These are phyloP conservation scores for Hipposideros larvatus DNA, from an alignment of 2,797 vertebrate genomes.

Conservation along the genomic window DNA sequence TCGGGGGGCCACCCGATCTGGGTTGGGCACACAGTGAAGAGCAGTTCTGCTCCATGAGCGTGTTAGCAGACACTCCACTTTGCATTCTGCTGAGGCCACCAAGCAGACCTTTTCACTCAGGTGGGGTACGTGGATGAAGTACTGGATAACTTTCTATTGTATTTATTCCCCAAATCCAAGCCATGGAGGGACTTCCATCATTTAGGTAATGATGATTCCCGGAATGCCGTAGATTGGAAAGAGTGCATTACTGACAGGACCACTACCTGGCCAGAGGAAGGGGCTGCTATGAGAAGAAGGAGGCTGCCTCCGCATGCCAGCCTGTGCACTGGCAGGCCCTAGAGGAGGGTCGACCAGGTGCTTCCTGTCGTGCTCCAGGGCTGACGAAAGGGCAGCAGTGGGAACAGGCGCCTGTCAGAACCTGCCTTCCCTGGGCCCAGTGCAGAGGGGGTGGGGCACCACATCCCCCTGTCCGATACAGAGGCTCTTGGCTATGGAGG, in stretches of 20 bases:
- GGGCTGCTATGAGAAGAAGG: not conserved
- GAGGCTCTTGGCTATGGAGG: not conserved
- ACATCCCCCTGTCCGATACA: not conserved
- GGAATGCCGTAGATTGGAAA: not conserved
- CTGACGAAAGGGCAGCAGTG: not conserved
- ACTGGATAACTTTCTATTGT: not conserved
- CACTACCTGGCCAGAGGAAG: not conserved
- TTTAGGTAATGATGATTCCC: not conserved
- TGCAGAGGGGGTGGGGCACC: not conserved
- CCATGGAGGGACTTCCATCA: no score
- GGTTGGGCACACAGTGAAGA: fast-evolving
- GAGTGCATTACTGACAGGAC: not conserved
- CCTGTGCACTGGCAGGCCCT: not conserved
- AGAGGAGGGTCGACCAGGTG: not conserved
- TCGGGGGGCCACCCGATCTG: fast-evolving
- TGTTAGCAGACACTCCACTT: fast-evolving
- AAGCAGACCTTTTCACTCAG: fast-evolving
- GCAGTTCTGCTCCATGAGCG: fast-evolving
- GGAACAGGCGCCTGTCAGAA: no score
- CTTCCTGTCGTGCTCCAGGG: not conserved
- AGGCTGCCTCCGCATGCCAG: not conserved
- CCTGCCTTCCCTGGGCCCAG: not conserved
- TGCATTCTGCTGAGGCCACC: not conserved
- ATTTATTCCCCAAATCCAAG: not conserved
- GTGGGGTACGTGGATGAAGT: not conserved